Conservation (phyloP, 1,140 invertebrate species). For the Plutomurus gul region DNA sequence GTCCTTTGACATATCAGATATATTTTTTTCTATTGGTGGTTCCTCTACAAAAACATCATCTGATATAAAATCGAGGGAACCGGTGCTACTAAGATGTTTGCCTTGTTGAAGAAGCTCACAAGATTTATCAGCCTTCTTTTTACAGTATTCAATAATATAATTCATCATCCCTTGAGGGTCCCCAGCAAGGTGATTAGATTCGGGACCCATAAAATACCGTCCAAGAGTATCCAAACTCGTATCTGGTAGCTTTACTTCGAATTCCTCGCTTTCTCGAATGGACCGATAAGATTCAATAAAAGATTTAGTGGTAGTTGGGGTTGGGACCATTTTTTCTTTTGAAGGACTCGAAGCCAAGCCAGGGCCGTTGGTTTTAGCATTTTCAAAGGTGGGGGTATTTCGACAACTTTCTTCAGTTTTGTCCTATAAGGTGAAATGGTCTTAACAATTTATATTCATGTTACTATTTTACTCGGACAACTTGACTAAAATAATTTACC, state of each 20-base stretch:
- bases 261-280: not conserved
- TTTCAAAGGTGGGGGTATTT: not conserved
- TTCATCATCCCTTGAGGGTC: constrained; percentile 34
- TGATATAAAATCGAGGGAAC: too few species aligned
- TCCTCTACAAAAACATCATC: too few species aligned
- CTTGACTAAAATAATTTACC: not conserved
- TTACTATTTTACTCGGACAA: not conserved
- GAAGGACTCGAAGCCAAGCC: not conserved
- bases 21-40: too few species aligned
- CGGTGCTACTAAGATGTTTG: too few species aligned
- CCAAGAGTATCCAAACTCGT: constrained; percentile 43
- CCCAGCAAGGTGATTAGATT: constrained; percentile 21
- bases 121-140: not conserved
- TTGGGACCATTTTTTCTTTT: not conserved
- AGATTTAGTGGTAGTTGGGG: too few species aligned
- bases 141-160: constrained; percentile 22
- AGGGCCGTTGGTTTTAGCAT: too few species aligned
- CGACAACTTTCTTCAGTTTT: not conserved
- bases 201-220: constrained; percentile 32
- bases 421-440: not conserved
- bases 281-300: not conserved
- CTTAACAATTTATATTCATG: not conserved
- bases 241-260: not conserved
- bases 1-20: not conserved
- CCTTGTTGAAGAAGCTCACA: not conserved